Conservation (phyloP, 2,113 vertebrate species). For the Prolemur simus region DNA sequence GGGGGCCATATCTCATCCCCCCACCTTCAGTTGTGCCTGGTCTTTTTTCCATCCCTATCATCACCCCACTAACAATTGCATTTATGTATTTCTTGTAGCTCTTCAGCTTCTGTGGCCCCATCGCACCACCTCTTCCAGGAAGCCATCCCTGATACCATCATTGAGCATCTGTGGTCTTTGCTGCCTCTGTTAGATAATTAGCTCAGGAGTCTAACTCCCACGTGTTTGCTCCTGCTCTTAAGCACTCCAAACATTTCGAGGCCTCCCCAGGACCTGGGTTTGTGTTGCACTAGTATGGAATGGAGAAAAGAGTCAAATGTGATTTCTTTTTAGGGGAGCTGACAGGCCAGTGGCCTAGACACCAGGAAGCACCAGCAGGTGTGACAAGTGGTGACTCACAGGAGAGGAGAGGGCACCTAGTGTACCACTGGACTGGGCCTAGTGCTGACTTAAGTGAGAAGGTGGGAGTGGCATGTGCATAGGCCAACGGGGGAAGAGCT, state of each 20-base stretch:
- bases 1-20: not conserved
- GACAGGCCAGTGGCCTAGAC: not conserved
- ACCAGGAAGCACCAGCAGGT: not conserved
- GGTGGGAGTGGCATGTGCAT: not conserved
- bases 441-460: not conserved
- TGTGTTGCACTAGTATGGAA: not conserved
- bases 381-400: not conserved
- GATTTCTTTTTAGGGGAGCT: not conserved
- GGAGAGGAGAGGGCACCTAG: not conserved
- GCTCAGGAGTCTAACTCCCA: not conserved
- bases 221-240: not conserved
- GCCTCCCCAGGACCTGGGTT: not conserved
- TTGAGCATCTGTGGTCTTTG: not conserved
- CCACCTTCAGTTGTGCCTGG: not conserved
- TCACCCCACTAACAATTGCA: not conserved
- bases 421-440: not conserved
- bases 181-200: not conserved
- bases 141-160: not conserved
- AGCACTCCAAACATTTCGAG: not conserved
- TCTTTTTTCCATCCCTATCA: not conserved
- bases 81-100: not conserved
- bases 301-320: not conserved
- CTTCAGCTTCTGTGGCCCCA: not conserved
- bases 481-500: not conserved
- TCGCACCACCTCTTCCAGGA: not conserved